These are phyloP conservation scores for Palloptera scutellata DNA, from an alignment of 2,888 invertebrate genomes.

Conservation along the genomic window DNA sequence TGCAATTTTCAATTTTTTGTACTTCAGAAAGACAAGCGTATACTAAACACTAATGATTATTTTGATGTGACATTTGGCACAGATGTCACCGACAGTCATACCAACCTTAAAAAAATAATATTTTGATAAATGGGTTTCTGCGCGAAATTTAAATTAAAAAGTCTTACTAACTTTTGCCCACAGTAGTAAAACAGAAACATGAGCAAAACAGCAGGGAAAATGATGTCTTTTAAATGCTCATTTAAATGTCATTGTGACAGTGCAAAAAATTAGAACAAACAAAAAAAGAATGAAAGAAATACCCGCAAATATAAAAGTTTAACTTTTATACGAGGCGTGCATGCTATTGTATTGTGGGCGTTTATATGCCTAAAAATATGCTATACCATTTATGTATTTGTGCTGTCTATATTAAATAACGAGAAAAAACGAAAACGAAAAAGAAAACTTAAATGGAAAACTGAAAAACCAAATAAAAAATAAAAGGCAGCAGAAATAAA, in stretches of 20 bases:
- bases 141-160: no score
- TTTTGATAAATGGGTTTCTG: no score
- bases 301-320: not conserved
- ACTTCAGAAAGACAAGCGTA: no score
- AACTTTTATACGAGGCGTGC: not conserved
- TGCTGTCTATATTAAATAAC: not conserved
- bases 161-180: no score
- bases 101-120: no score
- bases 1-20: no score
- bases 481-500: not conserved
- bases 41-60: no score
- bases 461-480: not conserved
- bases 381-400: no score
- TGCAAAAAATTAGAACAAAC: not conserved
- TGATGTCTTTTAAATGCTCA: conserved; percentile 20
- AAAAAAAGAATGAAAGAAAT: not conserved
- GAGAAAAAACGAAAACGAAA: not conserved
- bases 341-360: not conserved
- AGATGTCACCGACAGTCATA: no score
- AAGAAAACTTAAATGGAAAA: not conserved
- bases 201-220: conserved; percentile 1
- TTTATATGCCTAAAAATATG: no score
- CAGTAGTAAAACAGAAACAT: not conserved
- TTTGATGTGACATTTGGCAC: no score
- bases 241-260: conserved; percentile 16